These are phyloP conservation scores for Drosophila rhopaloa DNA, from an alignment of 1,140 invertebrate species.

Conservation along the genomic window DNA sequence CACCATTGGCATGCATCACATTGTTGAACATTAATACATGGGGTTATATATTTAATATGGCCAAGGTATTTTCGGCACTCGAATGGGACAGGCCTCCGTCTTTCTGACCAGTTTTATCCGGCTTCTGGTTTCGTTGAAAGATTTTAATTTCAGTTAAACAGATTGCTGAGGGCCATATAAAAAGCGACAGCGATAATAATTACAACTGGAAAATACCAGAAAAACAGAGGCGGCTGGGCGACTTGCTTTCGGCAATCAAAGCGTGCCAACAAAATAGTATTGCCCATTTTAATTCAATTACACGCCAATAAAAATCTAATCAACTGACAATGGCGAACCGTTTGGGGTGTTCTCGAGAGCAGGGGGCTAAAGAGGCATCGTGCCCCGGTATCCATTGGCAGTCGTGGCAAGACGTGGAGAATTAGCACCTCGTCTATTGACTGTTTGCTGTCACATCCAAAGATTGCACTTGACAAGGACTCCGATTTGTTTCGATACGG, in stretches of 20 bases:
- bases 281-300: slow-evolving; percentile 75
- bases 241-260: slow-evolving; percentile 67
- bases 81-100: slow-evolving; percentile 30
- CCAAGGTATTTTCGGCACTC: slow-evolving; percentile 5
- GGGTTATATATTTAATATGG: slow-evolving; percentile 7
- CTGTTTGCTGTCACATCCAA: slow-evolving; percentile 57
- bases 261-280: slow-evolving; percentile 72
- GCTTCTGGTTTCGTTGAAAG: slow-evolving; percentile 17
- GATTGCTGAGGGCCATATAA: slow-evolving; percentile 36
- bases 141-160: slow-evolving; percentile 11
- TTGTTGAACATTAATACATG: slow-evolving; percentile 4
- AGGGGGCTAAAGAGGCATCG: not conserved
- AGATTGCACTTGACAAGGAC: slow-evolving; percentile 45
- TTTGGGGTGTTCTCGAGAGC: slow-evolving; percentile 9
- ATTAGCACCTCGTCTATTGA: slow-evolving; percentile 42
- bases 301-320: slow-evolving; percentile 77
- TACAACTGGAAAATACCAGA: slow-evolving; percentile 82
- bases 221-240: slow-evolving; percentile 31
- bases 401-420: slow-evolving; percentile 35
- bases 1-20: slow-evolving; percentile 28
- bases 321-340: slow-evolving; percentile 47
- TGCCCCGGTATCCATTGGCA: slow-evolving; percentile 12
- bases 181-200: slow-evolving; percentile 53
- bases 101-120: slow-evolving; percentile 20
- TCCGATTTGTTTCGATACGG: slow-evolving; percentile 28